Percentiles rank a stretch among this genome's conserved stretches.
Evolutionary conservation across 2,797 vertebrate genomes (phyloP).

Genomic region (Alauda arvensis): DNA sequence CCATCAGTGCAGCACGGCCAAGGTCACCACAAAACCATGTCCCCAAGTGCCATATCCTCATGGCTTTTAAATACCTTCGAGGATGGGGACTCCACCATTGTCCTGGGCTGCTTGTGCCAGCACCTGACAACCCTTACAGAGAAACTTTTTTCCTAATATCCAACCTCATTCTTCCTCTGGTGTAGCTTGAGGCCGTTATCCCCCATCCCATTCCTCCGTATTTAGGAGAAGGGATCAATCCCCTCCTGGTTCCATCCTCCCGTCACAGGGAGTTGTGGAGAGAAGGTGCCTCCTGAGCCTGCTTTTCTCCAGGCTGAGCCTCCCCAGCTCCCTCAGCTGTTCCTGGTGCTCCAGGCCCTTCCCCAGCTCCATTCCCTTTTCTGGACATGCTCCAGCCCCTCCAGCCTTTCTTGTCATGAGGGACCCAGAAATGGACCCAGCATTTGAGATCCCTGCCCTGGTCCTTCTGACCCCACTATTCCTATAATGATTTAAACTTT

Average conservation of each 20-base stretch:
- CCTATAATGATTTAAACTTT: neutral
- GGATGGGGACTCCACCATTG: neutral
- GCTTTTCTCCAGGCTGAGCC: neutral
- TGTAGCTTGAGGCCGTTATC: fast-evolving
- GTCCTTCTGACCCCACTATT: neutral
- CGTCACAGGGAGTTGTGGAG: neutral
- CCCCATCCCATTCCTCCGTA: neutral
- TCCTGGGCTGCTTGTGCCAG: neutral
- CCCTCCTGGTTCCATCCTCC: neutral
- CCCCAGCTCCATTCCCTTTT: fast-evolving
- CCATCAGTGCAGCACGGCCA: neutral
- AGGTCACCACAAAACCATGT: neutral
- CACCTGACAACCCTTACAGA: neutral
- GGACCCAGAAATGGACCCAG: neutral
- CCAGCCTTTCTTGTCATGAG: neutral
- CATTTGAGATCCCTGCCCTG: neutral
- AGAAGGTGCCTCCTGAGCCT: fast-evolving
- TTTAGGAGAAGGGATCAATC: neutral
- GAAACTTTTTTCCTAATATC: neutral
- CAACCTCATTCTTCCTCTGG: neutral
- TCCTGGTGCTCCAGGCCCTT: neutral
- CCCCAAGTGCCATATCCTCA: neutral
- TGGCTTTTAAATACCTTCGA: fast-evolving
- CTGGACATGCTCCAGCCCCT: neutral
- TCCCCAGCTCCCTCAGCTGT: neutral